Evolutionary conservation across 2,888 invertebrate genomes (phyloP), one percentile per base, ranked within the genome.

Genomic region (Autographa pulchrina): DNA sequence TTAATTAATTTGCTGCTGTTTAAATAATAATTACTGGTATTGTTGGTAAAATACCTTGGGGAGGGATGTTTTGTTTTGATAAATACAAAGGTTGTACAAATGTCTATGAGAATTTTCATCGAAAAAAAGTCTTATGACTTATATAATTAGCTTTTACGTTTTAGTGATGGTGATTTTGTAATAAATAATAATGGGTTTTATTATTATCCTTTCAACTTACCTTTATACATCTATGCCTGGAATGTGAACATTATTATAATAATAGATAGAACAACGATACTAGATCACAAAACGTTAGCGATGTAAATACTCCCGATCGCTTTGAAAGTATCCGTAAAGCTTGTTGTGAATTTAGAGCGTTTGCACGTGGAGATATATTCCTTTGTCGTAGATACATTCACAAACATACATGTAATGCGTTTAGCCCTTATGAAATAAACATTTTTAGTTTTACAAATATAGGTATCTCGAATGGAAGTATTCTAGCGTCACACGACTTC

Each of bases 271-370:
- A 48, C 48, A n/a, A 48, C n/a, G n/a, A 48, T n/a, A 48, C 16
- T n/a, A n/a, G n/a, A 48, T n/a, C 48, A n/a, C 48, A n/a, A 48
- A 48, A 48, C 48, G 48, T 3, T 16, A n/a, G n/a, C 48, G 48
- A 48, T n/a, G 48, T 48, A 48, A 48, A n/a, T 2, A 5, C n/a
- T 48, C 48, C n/a, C 14, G n/a, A 48, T 48, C 48, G 48, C n/a
- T 48, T 48, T n/a, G 48, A 48, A 48, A n/a, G n/a, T n/a, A 48
- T 48, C 48, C 48, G 48, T n/a, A n/a, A 48, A 48, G 48, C 48
- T 48, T n/a, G n/a, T 48, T 48, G 48, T 48, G 48, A n/a, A 48
- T 48, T 48, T n/a, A 48, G n/a, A 48, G 16, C 48, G 48, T 48
- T 48, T 16, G 48, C 48, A 48, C 48, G 48, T 48, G 48, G 43